A percentile compares a stretch with the other conserved stretches of the same genome.
phyloP scores from a whole-genome alignment of 1,140 invertebrate species.

The Laodelphax striatellus region DNA sequence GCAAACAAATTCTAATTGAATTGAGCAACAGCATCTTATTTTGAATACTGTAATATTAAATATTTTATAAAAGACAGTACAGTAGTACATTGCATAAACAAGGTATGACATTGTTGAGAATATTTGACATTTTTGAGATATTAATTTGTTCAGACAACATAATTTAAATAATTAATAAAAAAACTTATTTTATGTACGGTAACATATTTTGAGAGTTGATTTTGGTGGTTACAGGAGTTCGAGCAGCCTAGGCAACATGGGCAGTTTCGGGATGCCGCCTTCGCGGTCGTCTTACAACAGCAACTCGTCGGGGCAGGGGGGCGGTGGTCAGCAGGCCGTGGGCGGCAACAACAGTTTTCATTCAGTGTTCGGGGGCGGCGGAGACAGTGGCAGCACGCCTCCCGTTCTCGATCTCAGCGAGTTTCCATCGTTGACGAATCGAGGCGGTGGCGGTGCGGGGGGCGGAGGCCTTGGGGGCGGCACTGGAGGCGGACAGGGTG shows the following conservation, averaged over 20 bases:
- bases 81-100: no score
- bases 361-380: constrained; percentile 56
- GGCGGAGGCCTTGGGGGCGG: constrained; percentile 20
- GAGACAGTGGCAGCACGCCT: constrained; percentile 61
- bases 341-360: constrained; percentile 53
- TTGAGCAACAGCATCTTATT: no score
- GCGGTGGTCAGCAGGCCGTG: no score
- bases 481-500: constrained; percentile 37
- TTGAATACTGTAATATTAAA: no score
- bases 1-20: no score
- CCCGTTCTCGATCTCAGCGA: constrained; percentile 78
- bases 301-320: constrained; percentile 39
- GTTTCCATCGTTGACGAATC: constrained; percentile 78
- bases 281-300: constrained; percentile 32
- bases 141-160: no score
- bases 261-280: constrained; percentile 46
- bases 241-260: constrained; percentile 49
- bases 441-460: constrained; percentile 31
- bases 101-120: no score
- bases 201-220: background rate
- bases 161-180: no score
- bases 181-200: no score
- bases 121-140: no score
- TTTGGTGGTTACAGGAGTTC: constrained; percentile 35
- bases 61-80: no score